Evolutionary conservation across 1,140 invertebrate species (phyloP).

Genomic region (Orius insidiosus): DNA sequence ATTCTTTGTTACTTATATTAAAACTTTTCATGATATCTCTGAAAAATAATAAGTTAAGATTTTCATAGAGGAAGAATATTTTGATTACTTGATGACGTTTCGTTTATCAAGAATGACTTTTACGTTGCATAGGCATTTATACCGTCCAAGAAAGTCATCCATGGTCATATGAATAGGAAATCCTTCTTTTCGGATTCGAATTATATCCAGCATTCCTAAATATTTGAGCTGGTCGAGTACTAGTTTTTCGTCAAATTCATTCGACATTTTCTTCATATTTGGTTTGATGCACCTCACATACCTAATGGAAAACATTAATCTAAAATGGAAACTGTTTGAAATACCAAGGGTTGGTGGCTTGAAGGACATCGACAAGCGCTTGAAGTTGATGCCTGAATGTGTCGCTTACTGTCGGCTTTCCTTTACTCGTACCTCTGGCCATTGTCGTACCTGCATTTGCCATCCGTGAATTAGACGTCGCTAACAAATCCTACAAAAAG

Average conservation of each 20-base stretch:
- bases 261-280: constrained; percentile 69
- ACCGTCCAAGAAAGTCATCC: constrained; percentile 59
- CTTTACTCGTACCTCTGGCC: constrained; percentile 72
- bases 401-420: constrained; percentile 83
- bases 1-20: constrained; percentile 51
- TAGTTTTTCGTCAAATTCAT: constrained; percentile 64
- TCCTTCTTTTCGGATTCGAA: constrained; percentile 80
- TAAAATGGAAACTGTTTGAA: neutral
- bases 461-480: constrained; percentile 30
- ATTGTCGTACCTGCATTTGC: constrained; percentile 42
- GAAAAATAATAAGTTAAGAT: constrained; percentile 10
- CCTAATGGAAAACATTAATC: constrained; percentile 29
- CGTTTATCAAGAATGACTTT: constrained; percentile 26
- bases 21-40: constrained; percentile 36
- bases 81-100: constrained; percentile 34
- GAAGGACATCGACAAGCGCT: constrained; percentile 77
- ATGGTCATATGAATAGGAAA: constrained; percentile 77
- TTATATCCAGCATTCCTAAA: constrained; percentile 91
- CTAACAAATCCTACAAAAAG: constrained; percentile 33
- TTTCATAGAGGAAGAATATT: neutral
- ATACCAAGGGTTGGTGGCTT: constrained; percentile 82
- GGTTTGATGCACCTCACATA: constrained; percentile 92
- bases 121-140: constrained; percentile 45
- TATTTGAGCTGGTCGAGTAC: constrained; percentile 83
- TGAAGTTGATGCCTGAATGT: constrained; percentile 82